Conservation (phyloP, 1,140 invertebrate genomes). For the Oedothorax gibbosus region DNA sequence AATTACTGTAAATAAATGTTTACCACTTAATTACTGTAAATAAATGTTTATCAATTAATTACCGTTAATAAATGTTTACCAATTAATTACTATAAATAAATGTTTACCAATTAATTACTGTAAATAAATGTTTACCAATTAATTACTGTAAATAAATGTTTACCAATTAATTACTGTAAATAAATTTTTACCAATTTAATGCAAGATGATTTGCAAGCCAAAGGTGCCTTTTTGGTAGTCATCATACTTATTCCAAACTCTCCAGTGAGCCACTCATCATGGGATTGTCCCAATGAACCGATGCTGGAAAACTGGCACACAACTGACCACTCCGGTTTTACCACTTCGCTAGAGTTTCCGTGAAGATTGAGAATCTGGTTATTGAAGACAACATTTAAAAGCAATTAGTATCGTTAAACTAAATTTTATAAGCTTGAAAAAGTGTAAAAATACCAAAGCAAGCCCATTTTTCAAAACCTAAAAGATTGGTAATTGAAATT, state of each 20-base stretch:
- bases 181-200: conserved; percentile 67
- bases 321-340: conserved; percentile 74
- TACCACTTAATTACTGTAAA: neutral
- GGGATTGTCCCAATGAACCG: conserved; percentile 81
- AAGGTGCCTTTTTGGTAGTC: conserved; percentile 32
- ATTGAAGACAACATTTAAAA: too few relatives aligned
- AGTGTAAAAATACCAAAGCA: too few relatives aligned
- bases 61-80: conserved; percentile 63
- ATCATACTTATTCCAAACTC: conserved; percentile 76
- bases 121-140: conserved; percentile 65
- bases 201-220: conserved; percentile 41
- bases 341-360: conserved; percentile 64
- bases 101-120: too few relatives aligned
- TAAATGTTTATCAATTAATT: too few relatives aligned
- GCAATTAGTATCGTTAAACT: too few relatives aligned
- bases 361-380: conserved; percentile 66
- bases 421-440: too few relatives aligned
- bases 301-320: conserved; percentile 92
- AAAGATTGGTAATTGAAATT: too few relatives aligned
- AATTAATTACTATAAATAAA: conserved; percentile 52
- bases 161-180: neutral
- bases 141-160: too few relatives aligned
- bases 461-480: too few relatives aligned
- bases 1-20: too few relatives aligned
- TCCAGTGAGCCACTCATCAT: conserved; percentile 78